A percentile compares a stretch with the other conserved stretches of the same genome.
Conservation (phyloP, 2,113 vertebrate genomes). For the Poecile atricapillus region DNA sequence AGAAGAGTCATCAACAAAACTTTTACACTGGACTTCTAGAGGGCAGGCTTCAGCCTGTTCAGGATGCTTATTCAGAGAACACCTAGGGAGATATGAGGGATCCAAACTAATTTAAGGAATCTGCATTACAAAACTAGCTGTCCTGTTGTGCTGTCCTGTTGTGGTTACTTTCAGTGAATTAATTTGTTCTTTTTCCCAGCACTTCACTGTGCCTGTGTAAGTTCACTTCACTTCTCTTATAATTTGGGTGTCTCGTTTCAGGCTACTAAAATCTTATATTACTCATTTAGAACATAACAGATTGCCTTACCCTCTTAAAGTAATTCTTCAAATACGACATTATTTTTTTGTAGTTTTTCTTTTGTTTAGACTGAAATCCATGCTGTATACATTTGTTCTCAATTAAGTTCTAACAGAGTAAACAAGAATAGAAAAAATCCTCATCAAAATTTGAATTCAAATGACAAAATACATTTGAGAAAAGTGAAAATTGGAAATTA, state of each 20-base stretch:
- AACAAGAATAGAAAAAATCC: not conserved
- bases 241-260: not conserved
- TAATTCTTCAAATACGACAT: not conserved
- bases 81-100: not conserved
- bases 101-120: not conserved
- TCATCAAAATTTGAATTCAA: not conserved
- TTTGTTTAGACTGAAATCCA: not conserved
- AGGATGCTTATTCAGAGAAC: not conserved
- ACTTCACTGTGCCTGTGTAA: not conserved
- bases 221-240: not conserved
- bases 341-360: not conserved
- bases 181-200: not conserved
- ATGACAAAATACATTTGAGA: not conserved
- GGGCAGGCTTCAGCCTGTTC: not conserved
- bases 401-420: not conserved
- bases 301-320: not conserved
- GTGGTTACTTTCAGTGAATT: not conserved
- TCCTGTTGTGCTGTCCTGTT: not conserved
- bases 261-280: not conserved
- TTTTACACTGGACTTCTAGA: not conserved
- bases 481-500: not conserved
- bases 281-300: not conserved
- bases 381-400: not conserved
- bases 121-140: not conserved
- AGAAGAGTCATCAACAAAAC: not conserved